Evolutionary conservation across 2,113 vertebrate species (phyloP).

Genomic region (Microtus montanus): DNA sequence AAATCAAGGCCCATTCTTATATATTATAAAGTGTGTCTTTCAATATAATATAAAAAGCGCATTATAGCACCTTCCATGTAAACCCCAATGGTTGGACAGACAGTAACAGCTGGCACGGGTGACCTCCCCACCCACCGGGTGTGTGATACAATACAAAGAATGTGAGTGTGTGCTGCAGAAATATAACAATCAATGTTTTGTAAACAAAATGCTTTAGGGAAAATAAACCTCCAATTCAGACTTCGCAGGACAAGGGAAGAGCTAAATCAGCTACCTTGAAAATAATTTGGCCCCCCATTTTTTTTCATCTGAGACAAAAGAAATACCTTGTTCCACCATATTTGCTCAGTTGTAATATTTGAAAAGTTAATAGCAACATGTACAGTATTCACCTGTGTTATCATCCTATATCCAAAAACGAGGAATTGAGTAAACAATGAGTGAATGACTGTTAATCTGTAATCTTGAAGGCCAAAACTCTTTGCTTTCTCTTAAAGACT

Average conservation of each 20-base stretch:
- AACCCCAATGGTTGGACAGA: background rate
- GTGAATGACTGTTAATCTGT: constrained; percentile 46
- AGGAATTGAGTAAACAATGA: constrained; percentile 20
- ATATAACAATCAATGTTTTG: background rate
- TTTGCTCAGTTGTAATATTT: constrained; percentile 65
- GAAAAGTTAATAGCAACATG: constrained; percentile 76
- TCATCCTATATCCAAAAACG: background rate
- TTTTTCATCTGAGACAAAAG: constrained; percentile 72
- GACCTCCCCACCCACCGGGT: background rate
- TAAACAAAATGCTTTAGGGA: background rate
- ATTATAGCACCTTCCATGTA: background rate
- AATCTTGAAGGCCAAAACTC: constrained; percentile 37
- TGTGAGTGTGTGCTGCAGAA: background rate
- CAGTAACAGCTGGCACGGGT: background rate
- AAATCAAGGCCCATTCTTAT: background rate
- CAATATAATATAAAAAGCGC: background rate
- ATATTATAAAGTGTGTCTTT: background rate
- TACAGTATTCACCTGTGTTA: constrained; percentile 16
- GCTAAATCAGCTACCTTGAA: constrained; percentile 23
- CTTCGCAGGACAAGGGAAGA: background rate
- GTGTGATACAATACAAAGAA: background rate
- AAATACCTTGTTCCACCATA: constrained; percentile 77
- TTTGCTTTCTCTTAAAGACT: constrained; percentile 47
- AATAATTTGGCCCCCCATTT: constrained; percentile 69
- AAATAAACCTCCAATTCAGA: constrained; percentile 68